These are phyloP conservation scores for Phoenicopterus ruber DNA, from an alignment of 2,113 vertebrate species.

Conservation along the genomic window DNA sequence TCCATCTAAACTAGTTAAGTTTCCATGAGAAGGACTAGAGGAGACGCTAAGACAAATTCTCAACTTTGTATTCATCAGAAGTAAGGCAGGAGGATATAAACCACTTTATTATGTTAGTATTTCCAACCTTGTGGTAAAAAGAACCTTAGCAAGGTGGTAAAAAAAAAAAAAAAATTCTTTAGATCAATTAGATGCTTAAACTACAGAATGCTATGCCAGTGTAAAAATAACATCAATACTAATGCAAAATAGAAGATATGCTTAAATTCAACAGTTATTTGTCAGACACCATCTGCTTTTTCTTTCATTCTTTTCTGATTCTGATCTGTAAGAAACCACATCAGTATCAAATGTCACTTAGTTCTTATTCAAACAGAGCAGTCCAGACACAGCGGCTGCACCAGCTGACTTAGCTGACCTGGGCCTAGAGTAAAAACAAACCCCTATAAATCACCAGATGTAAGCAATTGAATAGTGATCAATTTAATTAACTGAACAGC, in stretches of 20 bases:
- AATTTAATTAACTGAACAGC: slow-evolving; percentile 93
- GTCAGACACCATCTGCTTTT: slow-evolving; percentile 61
- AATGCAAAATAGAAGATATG: background rate
- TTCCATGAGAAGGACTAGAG: background rate
- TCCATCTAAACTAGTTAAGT: background rate
- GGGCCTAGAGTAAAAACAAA: slow-evolving; percentile 85
- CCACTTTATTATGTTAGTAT: background rate
- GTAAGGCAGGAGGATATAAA: background rate
- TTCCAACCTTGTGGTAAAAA: background rate
- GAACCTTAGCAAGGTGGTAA: background rate
- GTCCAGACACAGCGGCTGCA: slow-evolving; percentile 89
- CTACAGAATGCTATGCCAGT: background rate
- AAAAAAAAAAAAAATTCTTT: background rate
- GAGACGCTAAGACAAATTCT: background rate
- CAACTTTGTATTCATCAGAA: background rate
- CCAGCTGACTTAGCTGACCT: slow-evolving; percentile 87
- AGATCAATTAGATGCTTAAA: background rate
- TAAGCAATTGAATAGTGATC: slow-evolving; percentile 88
- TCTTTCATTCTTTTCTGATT: slow-evolving; percentile 70
- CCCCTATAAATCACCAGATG: slow-evolving; percentile 87
- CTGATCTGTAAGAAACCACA: slow-evolving; percentile 73
- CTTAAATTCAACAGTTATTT: slow-evolving; percentile 54
- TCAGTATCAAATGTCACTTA: slow-evolving; percentile 88
- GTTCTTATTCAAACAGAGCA: slow-evolving; percentile 90
- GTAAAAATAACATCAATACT: background rate